Conservation (phyloP, 2,113 vertebrate genomes). For the Caretta caretta region DNA sequence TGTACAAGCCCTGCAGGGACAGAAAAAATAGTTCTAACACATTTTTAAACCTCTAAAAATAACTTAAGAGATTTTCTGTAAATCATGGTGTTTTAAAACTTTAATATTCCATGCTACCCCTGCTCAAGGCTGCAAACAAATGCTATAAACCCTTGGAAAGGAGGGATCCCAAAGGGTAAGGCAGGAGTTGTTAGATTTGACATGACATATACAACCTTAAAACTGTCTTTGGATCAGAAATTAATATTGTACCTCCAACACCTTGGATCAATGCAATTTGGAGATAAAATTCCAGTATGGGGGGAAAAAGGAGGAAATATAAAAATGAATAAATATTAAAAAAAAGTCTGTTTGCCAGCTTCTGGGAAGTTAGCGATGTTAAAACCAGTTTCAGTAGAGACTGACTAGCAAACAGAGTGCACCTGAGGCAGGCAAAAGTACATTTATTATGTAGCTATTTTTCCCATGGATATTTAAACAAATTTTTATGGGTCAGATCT, state of each 20-base stretch:
- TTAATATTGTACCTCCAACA: background rate
- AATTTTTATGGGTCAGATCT: fast-evolving
- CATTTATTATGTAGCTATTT: fast-evolving
- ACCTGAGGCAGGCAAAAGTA: fast-evolving
- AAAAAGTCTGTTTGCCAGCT: background rate
- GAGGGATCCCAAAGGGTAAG: background rate
- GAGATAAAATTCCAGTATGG: background rate
- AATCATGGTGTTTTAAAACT: background rate
- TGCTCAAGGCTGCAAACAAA: background rate
- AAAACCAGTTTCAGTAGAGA: background rate
- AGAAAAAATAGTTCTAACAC: constrained; percentile 3
- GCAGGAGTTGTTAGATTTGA: background rate
- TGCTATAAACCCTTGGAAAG: background rate
- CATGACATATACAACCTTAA: background rate
- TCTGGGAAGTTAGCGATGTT: background rate
- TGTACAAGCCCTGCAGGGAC: background rate
- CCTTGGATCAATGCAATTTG: background rate
- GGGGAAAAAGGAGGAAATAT: background rate
- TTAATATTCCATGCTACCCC: background rate
- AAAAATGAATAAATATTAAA: background rate
- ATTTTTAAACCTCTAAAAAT: background rate
- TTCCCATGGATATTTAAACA: background rate
- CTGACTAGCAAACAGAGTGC: background rate
- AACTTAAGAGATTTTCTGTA: background rate
- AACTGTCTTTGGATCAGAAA: background rate